Conservation (phyloP, 2,113 vertebrate species). For the Siphamia tubifer region DNA sequence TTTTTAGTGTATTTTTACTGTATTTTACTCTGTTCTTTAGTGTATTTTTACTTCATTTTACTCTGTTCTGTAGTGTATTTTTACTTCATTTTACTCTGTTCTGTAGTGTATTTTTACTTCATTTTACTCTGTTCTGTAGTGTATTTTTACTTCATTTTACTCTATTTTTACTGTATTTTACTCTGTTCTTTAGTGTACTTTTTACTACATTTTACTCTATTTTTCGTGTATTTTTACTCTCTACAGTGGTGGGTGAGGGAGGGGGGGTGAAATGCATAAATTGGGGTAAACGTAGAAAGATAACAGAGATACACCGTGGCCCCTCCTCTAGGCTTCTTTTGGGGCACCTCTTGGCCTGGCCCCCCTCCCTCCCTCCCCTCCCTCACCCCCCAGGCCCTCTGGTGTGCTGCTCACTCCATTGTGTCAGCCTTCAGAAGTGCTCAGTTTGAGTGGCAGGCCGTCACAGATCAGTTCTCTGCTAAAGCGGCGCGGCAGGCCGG, state of each 20-base stretch:
- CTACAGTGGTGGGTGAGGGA: slow-evolving; percentile 15
- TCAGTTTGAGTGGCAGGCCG: slow-evolving; percentile 99
- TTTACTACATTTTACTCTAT: no score
- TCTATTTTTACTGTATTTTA: no score
- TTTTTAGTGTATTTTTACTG: no score
- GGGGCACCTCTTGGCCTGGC: slow-evolving; percentile 61
- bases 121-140: no score
- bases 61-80: no score
- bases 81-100: no score
- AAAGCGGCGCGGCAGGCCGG: slow-evolving; percentile 97
- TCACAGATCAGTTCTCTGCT: slow-evolving; percentile 99
- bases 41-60: no score
- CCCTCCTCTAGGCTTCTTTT: slow-evolving; percentile 61
- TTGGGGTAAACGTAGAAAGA: slow-evolving; percentile 45
- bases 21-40: no score
- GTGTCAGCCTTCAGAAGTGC: slow-evolving; percentile 98
- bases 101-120: no score
- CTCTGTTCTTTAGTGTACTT: no score
- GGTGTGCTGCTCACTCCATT: slow-evolving; percentile 85
- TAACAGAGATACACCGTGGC: slow-evolving; percentile 66
- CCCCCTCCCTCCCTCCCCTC: slow-evolving; percentile 34
- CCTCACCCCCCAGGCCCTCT: slow-evolving; percentile 70
- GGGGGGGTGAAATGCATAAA: slow-evolving; percentile 22
- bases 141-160: no score
- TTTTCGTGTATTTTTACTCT: no score